A percentile compares a stretch with the other conserved stretches of the same genome.
These are phyloP conservation scores for Drosophila virilis DNA, from an alignment of 1,140 invertebrate genomes.

Conservation along the genomic window DNA sequence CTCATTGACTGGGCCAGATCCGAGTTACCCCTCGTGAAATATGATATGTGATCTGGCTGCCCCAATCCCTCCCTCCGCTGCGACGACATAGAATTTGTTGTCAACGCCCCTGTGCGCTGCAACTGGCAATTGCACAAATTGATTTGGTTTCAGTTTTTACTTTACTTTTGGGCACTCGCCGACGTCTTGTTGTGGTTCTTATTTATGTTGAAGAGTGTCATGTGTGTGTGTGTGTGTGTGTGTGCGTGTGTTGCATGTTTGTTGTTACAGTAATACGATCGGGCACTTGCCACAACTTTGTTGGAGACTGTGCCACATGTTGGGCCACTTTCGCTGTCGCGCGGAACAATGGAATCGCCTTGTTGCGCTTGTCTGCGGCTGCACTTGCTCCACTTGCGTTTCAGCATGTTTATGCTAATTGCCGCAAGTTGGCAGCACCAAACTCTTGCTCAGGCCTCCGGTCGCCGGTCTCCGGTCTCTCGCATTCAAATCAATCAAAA, in stretches of 20 bases:
- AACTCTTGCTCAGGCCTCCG: slow-evolving; percentile 5
- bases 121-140: slow-evolving; percentile 45
- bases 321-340: slow-evolving; percentile 64
- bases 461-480: slow-evolving; percentile 32
- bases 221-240: slow-evolving; percentile 29
- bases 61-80: background rate
- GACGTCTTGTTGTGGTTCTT: slow-evolving; percentile 34
- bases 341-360: slow-evolving; percentile 59
- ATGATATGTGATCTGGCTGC: slow-evolving; percentile 18
- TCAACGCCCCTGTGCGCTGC: slow-evolving; percentile 59
- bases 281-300: slow-evolving; percentile 42
- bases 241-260: slow-evolving; percentile 60
- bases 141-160: slow-evolving; percentile 46
- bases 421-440: slow-evolving; percentile 70
- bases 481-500: slow-evolving; percentile 74
- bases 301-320: slow-evolving; percentile 42
- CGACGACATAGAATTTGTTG: slow-evolving; percentile 28
- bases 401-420: slow-evolving; percentile 78
- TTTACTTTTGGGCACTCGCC: slow-evolving; percentile 21
- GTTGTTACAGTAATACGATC: slow-evolving; percentile 65
- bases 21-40: slow-evolving; percentile 25
- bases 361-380: slow-evolving; percentile 42
- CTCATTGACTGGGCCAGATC: too few relatives aligned
- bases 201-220: slow-evolving; percentile 77
- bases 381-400: slow-evolving; percentile 76